Base-by-base conservation (phyloP, 2,797 vertebrate species). In the Melanogrammus aeglefinus region DNA sequence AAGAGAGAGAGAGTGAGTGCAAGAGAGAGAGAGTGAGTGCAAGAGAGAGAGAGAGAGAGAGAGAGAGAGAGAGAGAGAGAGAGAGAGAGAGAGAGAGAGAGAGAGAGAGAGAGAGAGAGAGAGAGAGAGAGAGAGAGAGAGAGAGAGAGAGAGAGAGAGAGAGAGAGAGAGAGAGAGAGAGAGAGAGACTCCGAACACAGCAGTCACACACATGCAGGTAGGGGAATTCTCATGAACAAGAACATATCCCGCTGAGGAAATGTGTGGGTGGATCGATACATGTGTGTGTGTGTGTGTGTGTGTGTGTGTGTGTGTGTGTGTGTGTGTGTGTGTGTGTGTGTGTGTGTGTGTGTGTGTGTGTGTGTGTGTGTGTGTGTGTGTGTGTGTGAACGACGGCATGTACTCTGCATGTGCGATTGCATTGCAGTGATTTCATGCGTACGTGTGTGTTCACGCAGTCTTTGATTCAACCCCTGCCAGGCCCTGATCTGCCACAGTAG, bases 201-300 rank as follows among this genome's bases (percentile, higher is more conserved):
- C 92, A 91, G 91, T 90, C 86, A 90, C 84, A 87, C 84, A 51
- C 14, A 51, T 51, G 47, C 47, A 91, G 89, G 91, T 91, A 88
- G 66, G 77, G 80, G 83, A 80, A 80, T 80, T 82, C 83, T 86
- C 80, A 84, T 87, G 79, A 79, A 4, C 31, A 33, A 75, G 80
- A 82, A 78, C 72, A 80, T 79, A 80, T 84, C 87, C 80, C 73
- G 73, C 85, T 83, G 85, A 75, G 83, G 75, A 76, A 85, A 80
- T 74, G 83, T 83, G 89, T 85, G 85, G 83, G 87, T 0, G 78
- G 51, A 78, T 71, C 36, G 36, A n/a, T 71, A 16, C 41, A 2
- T 73, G 83, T 82, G 89, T 85, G 85, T 83, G 87, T 0, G 78
- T 51, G 16, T 14, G 38, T 27, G 6, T 16, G 47, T 21, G 35